Conservation (phyloP, 1,140 invertebrate genomes). For the Caenorhabditis remanei region DNA sequence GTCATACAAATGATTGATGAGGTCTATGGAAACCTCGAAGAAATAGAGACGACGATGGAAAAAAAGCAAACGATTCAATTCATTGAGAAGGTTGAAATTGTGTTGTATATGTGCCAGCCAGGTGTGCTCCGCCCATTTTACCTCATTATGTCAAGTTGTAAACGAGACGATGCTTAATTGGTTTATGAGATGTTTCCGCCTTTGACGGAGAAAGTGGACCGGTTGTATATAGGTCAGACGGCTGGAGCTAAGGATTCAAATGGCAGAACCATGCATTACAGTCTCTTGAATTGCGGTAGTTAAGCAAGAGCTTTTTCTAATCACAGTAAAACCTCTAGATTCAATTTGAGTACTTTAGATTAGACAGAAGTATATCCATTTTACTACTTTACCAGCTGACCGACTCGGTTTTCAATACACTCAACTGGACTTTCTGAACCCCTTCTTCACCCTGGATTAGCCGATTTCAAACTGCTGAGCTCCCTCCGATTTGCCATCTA, state of each 20-base stretch:
- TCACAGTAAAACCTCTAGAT: no score
- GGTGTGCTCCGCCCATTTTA: slow-evolving; percentile 40
- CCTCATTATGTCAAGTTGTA: slow-evolving; percentile 50
- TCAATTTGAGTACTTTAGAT: no score
- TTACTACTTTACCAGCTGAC: no score
- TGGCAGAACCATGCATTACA: no score
- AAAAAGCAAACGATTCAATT: slow-evolving; percentile 11
- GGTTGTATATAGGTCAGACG: neutral
- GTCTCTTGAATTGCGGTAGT: no score
- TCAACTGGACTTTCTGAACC: no score
- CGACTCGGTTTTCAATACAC: neutral
- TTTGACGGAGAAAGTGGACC: neutral
- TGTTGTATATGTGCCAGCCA: slow-evolving; percentile 10
- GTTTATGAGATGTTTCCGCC: slow-evolving; percentile 25
- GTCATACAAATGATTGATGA: slow-evolving; percentile 55
- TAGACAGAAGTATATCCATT: no score
- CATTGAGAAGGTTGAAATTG: neutral
- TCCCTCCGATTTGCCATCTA: no score
- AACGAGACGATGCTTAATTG: slow-evolving; percentile 13
- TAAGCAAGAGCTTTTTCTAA: no score
- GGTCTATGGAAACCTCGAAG: slow-evolving; percentile 39
- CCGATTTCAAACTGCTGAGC: no score
- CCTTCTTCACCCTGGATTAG: no score
- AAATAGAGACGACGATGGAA: neutral
- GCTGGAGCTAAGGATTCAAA: no score